Percentiles rank a stretch among this genome's conserved stretches.
Conservation (phyloP, 2,797 vertebrate genomes). For the Tokudaia muenninki region DNA sequence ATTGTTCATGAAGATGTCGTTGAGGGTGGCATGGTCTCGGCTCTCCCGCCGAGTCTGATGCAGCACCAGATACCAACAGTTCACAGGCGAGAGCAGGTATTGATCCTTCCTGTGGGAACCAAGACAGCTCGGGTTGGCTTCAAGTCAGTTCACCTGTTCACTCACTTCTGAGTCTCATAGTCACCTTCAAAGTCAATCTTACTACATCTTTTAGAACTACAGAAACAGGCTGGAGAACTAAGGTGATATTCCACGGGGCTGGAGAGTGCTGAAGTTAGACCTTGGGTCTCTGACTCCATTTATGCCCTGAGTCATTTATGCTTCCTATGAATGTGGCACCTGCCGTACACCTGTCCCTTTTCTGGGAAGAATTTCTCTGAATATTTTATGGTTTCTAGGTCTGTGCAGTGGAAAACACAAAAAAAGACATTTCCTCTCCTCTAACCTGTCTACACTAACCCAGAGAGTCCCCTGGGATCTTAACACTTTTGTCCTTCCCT, state of each 20-base stretch:
- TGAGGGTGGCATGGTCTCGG: conserved; percentile 96
- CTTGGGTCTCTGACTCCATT: not conserved
- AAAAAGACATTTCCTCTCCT: not conserved
- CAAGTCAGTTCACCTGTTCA: not conserved
- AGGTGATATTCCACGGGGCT: not conserved
- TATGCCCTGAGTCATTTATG: not conserved
- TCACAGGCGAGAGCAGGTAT: conserved; percentile 97
- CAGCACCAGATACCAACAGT: conserved; percentile 99
- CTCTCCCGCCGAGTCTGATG: conserved; percentile 98
- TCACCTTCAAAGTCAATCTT: not conserved
- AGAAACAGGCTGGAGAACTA: not conserved
- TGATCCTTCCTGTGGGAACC: conserved; percentile 94
- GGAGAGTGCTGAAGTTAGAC: not conserved
- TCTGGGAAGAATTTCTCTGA: conserved; percentile 1
- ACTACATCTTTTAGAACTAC: not conserved
- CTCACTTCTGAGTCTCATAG: not conserved
- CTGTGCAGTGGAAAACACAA: not conserved
- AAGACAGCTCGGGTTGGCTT: not conserved
- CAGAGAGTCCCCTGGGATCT: not conserved
- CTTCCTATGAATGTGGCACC: not conserved
- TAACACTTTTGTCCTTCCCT: not conserved
- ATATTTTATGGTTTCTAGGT: not conserved
- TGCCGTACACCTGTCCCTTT: not conserved
- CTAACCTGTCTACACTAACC: not conserved
- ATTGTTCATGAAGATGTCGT: conserved; percentile 99